Base-by-base conservation (phyloP, 2,797 vertebrate species). In the Steatocranus sp. region DNA sequence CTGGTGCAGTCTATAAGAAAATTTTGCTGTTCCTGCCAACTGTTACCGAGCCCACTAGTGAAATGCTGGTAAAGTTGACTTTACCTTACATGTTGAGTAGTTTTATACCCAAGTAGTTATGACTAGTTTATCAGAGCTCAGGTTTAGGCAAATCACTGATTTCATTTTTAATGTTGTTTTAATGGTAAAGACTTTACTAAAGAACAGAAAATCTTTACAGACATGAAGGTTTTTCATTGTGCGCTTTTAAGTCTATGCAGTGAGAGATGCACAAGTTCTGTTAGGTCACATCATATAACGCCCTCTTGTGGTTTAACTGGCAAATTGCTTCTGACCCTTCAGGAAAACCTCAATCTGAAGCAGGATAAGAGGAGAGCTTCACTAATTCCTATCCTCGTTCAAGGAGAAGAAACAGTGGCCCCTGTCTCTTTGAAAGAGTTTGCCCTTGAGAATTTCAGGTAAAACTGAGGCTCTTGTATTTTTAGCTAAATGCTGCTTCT, bases 381-480 rank as follows among this genome's bases (percentile, higher is more conserved):
- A 1, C 58, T 83, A 12, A 61, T 82, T 8, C 89, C n/a, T 15
- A 84, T 56, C 2, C 15, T 93, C 1, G 25, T 38, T 3, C 86
- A 95, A 23, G 89, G 75, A 11, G 87, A 96, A 1, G 96, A 97
- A 50, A 88, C 89, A 9, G 92, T 97, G 80, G 95, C 96, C 63
- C 96, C 94, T 1, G 85, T 97, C 73, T 98, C 98, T 8, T 91
- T 99, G 54, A 98, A 98, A 89, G 97, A 98, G 82, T 99, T 97
- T 92, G 96, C 98, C 17, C 95, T 96, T 0, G 96, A 98, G 75
- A 92, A 97, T 81, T 99, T 99, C 96, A 98, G 98, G 98, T 99
- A 93, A 89, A 8, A 14, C 48, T 18, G 8, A 17, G 25, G 18
- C 25, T 36, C 6, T 53, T 50, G 70, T 7, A 50, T 36, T 27